phyloP scores from a whole-genome alignment of 2,888 invertebrate species.

The Stenolophus ochropezus region DNA sequence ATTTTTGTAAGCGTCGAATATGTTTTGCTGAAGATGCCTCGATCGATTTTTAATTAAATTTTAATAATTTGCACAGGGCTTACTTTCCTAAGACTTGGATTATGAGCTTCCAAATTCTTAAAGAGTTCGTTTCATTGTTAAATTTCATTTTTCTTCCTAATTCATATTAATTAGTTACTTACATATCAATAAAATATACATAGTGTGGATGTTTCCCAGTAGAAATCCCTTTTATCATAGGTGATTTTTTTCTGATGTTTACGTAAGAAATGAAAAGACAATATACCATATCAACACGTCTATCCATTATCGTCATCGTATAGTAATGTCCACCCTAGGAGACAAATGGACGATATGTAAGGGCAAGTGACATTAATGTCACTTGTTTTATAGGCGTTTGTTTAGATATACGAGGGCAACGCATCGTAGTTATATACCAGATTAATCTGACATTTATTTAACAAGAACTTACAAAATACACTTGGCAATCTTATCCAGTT shows the following conservation, averaged over 20 bases:
- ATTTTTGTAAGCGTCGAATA: constrained; percentile 26
- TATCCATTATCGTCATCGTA: constrained; percentile 17
- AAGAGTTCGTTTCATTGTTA: background rate
- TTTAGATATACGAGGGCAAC: constrained; percentile 24
- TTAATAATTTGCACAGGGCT: constrained; percentile 39
- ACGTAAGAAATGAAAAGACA: no score
- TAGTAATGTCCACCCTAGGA: constrained; percentile 18
- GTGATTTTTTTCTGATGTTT: no score
- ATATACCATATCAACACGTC: background rate
- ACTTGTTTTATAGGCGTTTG: constrained; percentile 14
- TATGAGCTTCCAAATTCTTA: constrained; percentile 23
- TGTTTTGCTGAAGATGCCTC: constrained; percentile 30
- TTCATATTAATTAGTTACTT: background rate
- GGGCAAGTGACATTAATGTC: constrained; percentile 21
- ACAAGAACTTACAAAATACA: background rate
- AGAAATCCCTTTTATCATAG: no score
- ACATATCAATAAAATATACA: background rate
- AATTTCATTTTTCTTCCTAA: background rate
- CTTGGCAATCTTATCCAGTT: background rate
- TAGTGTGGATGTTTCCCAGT: no score
- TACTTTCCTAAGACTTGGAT: constrained; percentile 31
- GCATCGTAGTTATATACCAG: background rate
- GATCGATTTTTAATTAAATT: constrained; percentile 56
- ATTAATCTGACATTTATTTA: constrained; percentile 30
- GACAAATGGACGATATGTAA: constrained; percentile 7